These are phyloP conservation scores for Rhysida immarginata DNA, from an alignment of 1,140 invertebrate genomes.

Conservation along the genomic window DNA sequence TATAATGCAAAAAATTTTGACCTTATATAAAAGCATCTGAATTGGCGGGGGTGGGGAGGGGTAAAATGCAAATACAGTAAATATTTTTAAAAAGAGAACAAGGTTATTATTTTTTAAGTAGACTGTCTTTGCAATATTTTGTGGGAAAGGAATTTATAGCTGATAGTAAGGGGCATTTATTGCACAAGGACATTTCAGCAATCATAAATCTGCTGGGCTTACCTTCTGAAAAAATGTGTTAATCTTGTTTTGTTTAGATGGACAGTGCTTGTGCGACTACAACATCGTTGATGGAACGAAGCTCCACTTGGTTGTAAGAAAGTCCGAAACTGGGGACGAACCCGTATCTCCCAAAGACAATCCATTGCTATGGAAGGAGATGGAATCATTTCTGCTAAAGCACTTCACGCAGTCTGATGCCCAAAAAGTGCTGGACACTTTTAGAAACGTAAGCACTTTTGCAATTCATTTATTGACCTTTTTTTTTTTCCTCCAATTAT, in stretches of 20 bases:
- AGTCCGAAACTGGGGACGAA: constrained; percentile 11
- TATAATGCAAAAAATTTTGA: too few species aligned
- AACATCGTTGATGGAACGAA: constrained; percentile 25
- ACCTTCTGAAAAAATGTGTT: not conserved
- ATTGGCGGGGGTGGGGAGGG: too few species aligned
- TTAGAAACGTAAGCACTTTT: constrained; percentile 23
- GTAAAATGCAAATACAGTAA: too few species aligned
- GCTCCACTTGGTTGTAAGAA: constrained; percentile 24
- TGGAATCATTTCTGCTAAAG: constrained; percentile 23
- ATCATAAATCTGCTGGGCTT: not conserved
- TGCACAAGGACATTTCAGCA: too few species aligned
- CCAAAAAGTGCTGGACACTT: constrained; percentile 26
- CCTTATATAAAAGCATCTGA: too few species aligned
- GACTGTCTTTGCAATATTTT: too few species aligned
- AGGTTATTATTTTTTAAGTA: too few species aligned
- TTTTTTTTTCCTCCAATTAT: too few species aligned
- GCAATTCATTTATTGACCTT: not conserved
- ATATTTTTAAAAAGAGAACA: too few species aligned
- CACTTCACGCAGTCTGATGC: constrained; percentile 27
- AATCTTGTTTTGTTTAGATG: constrained; percentile 19
- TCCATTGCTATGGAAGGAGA: constrained; percentile 21
- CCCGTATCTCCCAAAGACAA: constrained; percentile 10
- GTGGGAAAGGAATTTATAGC: too few species aligned
- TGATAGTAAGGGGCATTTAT: too few species aligned
- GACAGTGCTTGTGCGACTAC: constrained; percentile 22